A percentile compares a stretch with the other conserved stretches of the same genome.
phyloP scores from a whole-genome alignment of 2,888 invertebrate genomes.

The Tupiocoris notatus region DNA sequence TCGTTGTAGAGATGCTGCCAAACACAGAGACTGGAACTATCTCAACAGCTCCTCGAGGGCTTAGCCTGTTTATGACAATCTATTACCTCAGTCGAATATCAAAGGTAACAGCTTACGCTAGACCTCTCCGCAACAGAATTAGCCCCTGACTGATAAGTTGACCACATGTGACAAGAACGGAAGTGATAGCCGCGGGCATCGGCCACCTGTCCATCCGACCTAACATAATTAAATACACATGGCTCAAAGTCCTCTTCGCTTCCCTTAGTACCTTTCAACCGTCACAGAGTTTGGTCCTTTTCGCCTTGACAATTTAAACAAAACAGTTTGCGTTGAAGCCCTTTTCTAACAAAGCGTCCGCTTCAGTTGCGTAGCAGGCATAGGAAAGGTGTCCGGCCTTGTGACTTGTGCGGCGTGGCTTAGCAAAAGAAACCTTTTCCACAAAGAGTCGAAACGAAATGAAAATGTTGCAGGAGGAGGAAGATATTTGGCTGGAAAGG shows the following conservation, averaged over 20 bases:
- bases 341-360: constrained; percentile 5
- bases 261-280: neutral
- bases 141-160: constrained; percentile 38
- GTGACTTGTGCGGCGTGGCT: neutral
- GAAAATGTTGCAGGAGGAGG: neutral
- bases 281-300: constrained; percentile 8
- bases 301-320: constrained; percentile 38
- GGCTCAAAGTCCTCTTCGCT: constrained; percentile 42
- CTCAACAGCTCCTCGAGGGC: neutral
- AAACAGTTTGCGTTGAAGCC: constrained; percentile 31
- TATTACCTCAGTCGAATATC: constrained; percentile 21
- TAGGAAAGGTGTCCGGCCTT: neutral
- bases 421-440: neutral
- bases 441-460: neutral
- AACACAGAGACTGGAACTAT: too few relatives aligned
- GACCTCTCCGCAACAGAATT: constrained; percentile 25
- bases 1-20: too few relatives aligned
- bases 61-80: constrained; percentile 33
- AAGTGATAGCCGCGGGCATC: constrained; percentile 38
- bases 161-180: constrained; percentile 39
- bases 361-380: neutral
- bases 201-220: constrained; percentile 40
- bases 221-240: constrained; percentile 44
- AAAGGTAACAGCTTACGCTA: constrained; percentile 8
- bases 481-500: too few relatives aligned